Evolutionary conservation across 53 echinoderm and acorn worm genomes (phyloP).

Genomic region (Hippasteria phrygiana): DNA sequence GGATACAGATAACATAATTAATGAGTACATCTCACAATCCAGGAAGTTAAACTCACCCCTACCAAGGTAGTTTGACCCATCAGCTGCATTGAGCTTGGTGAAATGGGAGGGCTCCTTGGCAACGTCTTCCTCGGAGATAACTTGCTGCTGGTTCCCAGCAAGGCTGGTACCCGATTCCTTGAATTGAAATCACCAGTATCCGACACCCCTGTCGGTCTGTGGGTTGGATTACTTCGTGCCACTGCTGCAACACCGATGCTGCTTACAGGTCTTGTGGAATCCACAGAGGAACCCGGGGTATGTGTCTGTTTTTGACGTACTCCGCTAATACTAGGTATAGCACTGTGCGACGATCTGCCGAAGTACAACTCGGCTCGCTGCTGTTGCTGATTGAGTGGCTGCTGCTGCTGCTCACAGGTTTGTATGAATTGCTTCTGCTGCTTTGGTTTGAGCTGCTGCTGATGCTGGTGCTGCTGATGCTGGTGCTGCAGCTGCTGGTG

Average conservation of each 20-base stretch:
- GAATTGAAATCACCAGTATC: background rate
- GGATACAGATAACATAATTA: no score
- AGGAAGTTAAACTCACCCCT: slow-evolving; percentile 35
- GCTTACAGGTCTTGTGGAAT: background rate
- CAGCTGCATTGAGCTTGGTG: slow-evolving; percentile 35
- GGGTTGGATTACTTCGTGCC: background rate
- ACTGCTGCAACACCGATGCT: background rate
- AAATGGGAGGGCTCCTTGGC: background rate
- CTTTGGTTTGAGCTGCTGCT: background rate
- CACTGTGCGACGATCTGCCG: background rate
- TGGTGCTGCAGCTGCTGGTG: background rate
- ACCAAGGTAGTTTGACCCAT: slow-evolving; percentile 19
- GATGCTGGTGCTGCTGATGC: background rate
- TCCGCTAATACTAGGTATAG: background rate
- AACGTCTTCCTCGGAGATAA: background rate
- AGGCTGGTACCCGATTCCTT: background rate
- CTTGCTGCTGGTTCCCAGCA: background rate
- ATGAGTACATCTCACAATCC: no score
- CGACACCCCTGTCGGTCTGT: background rate
- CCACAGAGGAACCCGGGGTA: background rate
- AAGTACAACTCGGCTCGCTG: background rate
- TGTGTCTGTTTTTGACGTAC: background rate
- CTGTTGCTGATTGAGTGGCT: background rate
- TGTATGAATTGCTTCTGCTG: background rate
- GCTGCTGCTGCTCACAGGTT: background rate